Base-by-base conservation (phyloP, 1,140 invertebrate species). In the Xylocopa sonorina region DNA sequence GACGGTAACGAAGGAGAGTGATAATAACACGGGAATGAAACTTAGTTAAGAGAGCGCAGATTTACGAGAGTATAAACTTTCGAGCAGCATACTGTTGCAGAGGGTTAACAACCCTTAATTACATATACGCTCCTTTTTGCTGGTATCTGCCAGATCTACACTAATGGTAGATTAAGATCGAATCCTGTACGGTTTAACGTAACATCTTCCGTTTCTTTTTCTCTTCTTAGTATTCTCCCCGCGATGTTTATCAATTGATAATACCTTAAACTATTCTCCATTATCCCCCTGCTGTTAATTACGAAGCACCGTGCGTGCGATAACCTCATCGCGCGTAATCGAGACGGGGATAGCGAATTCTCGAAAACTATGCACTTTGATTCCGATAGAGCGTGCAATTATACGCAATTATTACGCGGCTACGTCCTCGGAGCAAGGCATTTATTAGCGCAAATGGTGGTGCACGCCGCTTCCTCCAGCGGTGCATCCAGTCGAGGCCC, bases 371-470 rank as follows among this genome's bases (percentile, higher is more conserved):
- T 16, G 38, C 74, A 27, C 51, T 68, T 57, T 38, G 51, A 78
- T 71, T 62, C 21, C 21, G 38, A 43, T 43, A 24, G 48, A 58
- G 43, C 34, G 43, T 51, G 34, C 55, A 71, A 78, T 78, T 78
- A 78, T 27, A 18, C 14, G 43, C 55, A 62, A 71, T 71, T 78
- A 78, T 78, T 71, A 51, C 43, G 46, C 43, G 43, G 51, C 14
- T 34, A 60, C 48, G 34, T 69, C 53, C 50, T 50, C 34, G 27
- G 21, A 58, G 21, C 48, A 29, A 21, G 48, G 55, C 62, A 78
- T 71, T 69, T 77, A 77, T 77, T 77, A 71, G 66, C 32, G 55
- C 29, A 60, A 77, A 41, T 60, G 75, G 55, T 32, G 5, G 43
- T 60, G 10, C 74, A 16, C 41, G 32, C 6, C 43, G 29, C 32